Evolutionary conservation across 2,888 invertebrate genomes (phyloP), one percentile per base, ranked within the genome.

Genomic region (Hirtodrosophila alboralis): DNA sequence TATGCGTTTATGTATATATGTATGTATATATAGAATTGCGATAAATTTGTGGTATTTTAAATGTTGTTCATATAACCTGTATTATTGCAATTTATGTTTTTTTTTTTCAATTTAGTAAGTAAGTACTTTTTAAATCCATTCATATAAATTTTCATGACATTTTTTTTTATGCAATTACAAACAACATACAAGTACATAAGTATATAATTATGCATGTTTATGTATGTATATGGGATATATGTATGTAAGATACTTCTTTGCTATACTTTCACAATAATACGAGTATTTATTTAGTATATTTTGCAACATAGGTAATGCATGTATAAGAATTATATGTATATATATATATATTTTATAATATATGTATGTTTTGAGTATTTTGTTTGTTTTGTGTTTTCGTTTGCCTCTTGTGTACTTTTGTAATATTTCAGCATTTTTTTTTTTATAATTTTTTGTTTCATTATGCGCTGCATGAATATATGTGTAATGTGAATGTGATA

Each of bases 231-330:
- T 49, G 12, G 14, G 34, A 18, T 36, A 30, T 49, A 34, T 34
- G 49, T 37, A 12, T 13, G 43, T 44, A 7, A 58, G 56, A 54
- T 56, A 51, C 34, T 10, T 41, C 33, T 40, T 72, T 45, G 44
- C 52, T 69, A 52, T 72, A 75, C 63, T 72, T 77, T 81, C 71
- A 78, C 83, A 77, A 78, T 77, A 77, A 81, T 79, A 65, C 70
- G 76, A 75, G 62, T 78, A 83, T 64, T 66, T 72, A 57, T 65
- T 76, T 67, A 56, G 58, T 68, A 66, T 76, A 56, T 71, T 77
- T 74, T 65, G 57, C 68, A 77, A 75, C 75, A 65, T 64, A 65
- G 60, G 14, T 33, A 33, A 54, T 45, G 37, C 52, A 44, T 62
- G 53, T 48, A 57, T 71, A 52, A 47, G 59, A 33, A 37, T 38